Evolutionary conservation across 2,888 invertebrate genomes (phyloP), one percentile per base, ranked within the genome.

Genomic region (Tigriopus californicus): DNA sequence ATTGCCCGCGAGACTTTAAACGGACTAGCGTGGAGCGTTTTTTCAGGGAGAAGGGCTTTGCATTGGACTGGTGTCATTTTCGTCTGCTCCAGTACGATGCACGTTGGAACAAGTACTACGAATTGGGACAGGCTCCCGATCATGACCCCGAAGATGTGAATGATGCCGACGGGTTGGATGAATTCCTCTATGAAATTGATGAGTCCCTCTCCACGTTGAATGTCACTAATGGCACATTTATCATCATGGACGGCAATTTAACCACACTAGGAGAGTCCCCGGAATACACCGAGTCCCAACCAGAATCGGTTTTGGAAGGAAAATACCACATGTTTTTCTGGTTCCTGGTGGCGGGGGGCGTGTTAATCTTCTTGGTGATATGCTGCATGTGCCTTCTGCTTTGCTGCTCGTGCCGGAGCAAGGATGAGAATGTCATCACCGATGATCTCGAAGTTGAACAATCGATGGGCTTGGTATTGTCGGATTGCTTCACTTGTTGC

Each of bases 1-100:
- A 82, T 18, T 91, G 90, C 67, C 87, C 87, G 0, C 70, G 82
- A 24, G 81, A 83, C 66, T 88, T 83, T 69, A 90, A 89, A 69
- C 76, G 85, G 61, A 89, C 88, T 0, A 83, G 85, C 0, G 85
- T 86, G 0, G 89, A 91, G 69, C 77, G 83, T 65, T 76, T 82
- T 61, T 90, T 91, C 70, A 76, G 87, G 63, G 81, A 82, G 62
- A 81, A 81, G 10, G 82, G 81, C 0, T 81, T 89, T 66, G 78
- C 81, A 41, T 71, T 90, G 15, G 90, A 91, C 69, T 91, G 90
- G 90, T 91, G 90, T 67, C 81, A 82, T 57, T 90, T 90, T 69
- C 79, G 81, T 70, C 74, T 90, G 76, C 84, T 87, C 48, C 15
- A n/a, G 18, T 18, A 15, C 18, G 46, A 44, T 11, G 3, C n/a